Evolutionary conservation across 2,888 invertebrate species (phyloP).

Genomic region (Dryomyza anilis): DNA sequence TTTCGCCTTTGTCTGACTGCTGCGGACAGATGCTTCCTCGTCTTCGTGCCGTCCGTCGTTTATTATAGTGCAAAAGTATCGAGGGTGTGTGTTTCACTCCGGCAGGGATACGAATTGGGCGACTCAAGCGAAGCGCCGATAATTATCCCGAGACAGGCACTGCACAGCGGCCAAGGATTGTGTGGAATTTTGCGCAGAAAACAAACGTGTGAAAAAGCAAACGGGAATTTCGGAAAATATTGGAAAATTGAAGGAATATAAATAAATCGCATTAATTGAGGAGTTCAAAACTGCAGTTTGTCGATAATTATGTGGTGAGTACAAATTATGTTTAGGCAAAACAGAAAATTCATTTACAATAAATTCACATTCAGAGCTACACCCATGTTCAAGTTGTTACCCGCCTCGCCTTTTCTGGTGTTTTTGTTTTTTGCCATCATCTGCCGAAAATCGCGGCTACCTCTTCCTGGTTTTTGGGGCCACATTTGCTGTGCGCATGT

Average conservation of each 20-base stretch:
- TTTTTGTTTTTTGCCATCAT: too few species aligned
- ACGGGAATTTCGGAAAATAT: background rate
- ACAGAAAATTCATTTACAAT: too few species aligned
- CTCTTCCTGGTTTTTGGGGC: too few species aligned
- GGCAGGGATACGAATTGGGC: slow-evolving; percentile 30
- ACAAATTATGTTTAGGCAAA: too few species aligned
- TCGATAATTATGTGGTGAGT: too few species aligned
- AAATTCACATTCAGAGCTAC: too few species aligned
- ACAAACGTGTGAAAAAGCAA: background rate
- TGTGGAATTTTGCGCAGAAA: slow-evolving; percentile 6
- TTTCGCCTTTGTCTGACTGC: slow-evolving; percentile 16
- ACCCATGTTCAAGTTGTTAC: too few species aligned
- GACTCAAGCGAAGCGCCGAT: background rate
- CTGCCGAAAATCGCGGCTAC: too few species aligned
- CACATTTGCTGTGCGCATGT: too few species aligned
- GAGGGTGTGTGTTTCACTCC: slow-evolving; percentile 15
- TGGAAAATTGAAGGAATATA: background rate
- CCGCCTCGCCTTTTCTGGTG: too few species aligned
- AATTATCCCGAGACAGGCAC: slow-evolving; percentile 12
- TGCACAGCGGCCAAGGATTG: background rate
- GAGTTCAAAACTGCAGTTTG: too few species aligned
- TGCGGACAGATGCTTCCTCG: background rate
- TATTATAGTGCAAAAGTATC: slow-evolving; percentile 9
- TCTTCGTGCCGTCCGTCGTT: background rate
- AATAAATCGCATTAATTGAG: background rate